Base-by-base conservation (phyloP, 2,888 invertebrate genomes). In the Alloscopus bannaensis region DNA sequence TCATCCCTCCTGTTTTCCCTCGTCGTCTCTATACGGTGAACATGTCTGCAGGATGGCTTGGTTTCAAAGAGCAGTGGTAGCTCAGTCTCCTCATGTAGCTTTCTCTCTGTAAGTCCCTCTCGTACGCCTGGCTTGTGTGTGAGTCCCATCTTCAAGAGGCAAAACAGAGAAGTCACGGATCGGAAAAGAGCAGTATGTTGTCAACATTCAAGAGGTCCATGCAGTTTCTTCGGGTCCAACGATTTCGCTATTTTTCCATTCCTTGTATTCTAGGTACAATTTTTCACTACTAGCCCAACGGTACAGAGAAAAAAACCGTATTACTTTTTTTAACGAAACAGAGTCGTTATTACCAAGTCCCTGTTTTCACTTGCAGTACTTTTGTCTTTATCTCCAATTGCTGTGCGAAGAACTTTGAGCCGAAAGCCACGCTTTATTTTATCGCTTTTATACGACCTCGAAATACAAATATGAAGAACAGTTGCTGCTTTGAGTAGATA, bases 181-280 rank as follows among this genome's bases (percentile, higher is more conserved):
- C 29, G 47, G 60, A 71, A 81, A 76, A 60, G 76, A 81, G 76
- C 77, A 81, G 81, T 81, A 71, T 68, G 81, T 81, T 77, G 76
- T 71, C 71, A 81, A 76, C 80, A 40, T 76, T 68, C 68, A 66
- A 52, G 76, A 62, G 60, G 68, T 60, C 60, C 76, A 69, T 60
- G 50, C 29, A 76, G 55, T 42, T 55, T 73, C 47, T 45, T 65
- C 16, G 55, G 73, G 73, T 55, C 73, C 68, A 76, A 69, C 24
- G 18, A 40, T 68, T 55, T 55, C 26, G 55, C 40, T 62, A 29
- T 52, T 50, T 66, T 66, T 47, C 16, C 26, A 13, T 64, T 45
- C 20, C 11, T 20, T 65, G n/a, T 52, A 36, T 24, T n/a, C n/a
- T n/a, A n/a, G n/a, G n/a, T n/a, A n/a, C n/a, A n/a, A n/a, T n/a